These are phyloP conservation scores for Eremobia ochroleuca DNA, from an alignment of 2,888 invertebrate genomes.

Conservation along the genomic window DNA sequence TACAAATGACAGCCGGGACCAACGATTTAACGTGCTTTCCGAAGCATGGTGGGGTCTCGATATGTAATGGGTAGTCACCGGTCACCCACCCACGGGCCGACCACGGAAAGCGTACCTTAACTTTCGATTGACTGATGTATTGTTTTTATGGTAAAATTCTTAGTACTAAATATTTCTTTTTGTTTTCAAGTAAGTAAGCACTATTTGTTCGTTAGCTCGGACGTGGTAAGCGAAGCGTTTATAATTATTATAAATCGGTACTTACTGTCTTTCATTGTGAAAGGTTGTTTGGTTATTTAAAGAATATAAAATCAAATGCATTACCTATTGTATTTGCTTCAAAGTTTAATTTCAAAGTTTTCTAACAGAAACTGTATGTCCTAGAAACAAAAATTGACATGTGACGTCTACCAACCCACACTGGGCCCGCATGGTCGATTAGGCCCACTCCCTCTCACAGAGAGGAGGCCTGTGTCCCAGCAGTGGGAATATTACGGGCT, in stretches of 20 bases:
- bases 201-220: not conserved
- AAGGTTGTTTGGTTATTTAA: not conserved
- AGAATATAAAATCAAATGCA: not conserved
- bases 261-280: too few species aligned
- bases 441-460: too few species aligned
- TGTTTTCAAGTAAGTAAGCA: slow-evolving; percentile 47
- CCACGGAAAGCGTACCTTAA: too few species aligned
- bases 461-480: too few species aligned
- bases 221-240: slow-evolving; percentile 27
- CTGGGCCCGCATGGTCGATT: too few species aligned
- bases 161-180: not conserved
- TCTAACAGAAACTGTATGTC: not conserved
- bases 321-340: not conserved
- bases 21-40: not conserved
- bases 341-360: not conserved
- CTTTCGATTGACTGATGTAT: not conserved
- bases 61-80: not conserved
- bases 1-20: not conserved
- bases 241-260: too few species aligned
- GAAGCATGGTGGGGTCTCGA: not conserved
- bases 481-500: too few species aligned
- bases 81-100: not conserved
- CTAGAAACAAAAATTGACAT: too few species aligned
- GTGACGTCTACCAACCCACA: too few species aligned
- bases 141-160: slow-evolving; percentile 1